These are phyloP conservation scores for Ictidomys tridecemlineatus DNA, from an alignment of 2,113 vertebrate genomes.

Conservation along the genomic window DNA sequence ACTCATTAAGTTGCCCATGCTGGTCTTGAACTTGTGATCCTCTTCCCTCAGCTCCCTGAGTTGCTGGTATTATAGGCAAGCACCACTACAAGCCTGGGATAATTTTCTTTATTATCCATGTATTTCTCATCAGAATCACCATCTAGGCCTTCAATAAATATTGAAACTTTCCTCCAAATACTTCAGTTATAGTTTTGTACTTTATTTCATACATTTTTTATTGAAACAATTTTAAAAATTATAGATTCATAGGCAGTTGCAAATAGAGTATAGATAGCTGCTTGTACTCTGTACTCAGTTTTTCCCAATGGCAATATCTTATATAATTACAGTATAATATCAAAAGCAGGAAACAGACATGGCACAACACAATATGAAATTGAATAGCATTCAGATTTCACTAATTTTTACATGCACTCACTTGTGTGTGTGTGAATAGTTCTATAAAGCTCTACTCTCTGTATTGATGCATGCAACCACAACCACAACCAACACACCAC, in stretches of 20 bases:
- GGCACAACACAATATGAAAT: background rate
- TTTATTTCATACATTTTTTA: constrained; percentile 13
- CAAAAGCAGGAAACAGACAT: background rate
- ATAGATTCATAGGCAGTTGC: no score
- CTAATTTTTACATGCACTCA: background rate
- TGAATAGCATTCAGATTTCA: background rate
- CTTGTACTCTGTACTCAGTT: no score
- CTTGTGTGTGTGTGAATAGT: background rate
- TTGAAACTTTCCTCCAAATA: background rate
- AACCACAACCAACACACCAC: background rate
- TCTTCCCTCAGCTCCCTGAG: no score
- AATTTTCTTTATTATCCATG: background rate
- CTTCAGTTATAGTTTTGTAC: background rate
- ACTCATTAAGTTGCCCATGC: background rate
- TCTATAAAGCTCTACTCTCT: background rate
- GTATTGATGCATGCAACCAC: background rate
- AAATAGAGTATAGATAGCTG: no score
- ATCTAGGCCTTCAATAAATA: background rate
- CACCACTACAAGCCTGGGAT: no score
- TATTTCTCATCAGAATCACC: background rate
- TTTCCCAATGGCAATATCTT: no score
- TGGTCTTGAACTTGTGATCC: no score
- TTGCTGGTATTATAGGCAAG: no score
- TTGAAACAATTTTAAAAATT: background rate
- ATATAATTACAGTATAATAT: background rate